Percentiles rank a stretch among this genome's conserved stretches.
Conservation (phyloP, 2,797 vertebrate species). For the Diglossa cyanea region DNA sequence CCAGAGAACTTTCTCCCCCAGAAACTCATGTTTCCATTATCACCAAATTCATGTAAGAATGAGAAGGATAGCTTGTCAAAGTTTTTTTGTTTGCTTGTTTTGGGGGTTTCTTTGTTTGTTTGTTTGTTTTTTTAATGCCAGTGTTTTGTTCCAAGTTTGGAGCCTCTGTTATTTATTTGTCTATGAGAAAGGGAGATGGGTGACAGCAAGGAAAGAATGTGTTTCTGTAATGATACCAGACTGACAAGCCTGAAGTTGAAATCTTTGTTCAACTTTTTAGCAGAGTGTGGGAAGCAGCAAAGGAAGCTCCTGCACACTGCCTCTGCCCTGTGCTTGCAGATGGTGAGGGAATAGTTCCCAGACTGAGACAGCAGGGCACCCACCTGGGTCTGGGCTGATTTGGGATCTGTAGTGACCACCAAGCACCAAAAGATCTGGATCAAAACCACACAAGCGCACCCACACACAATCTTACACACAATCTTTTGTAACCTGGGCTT, state of each 20-base stretch:
- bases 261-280: neutral
- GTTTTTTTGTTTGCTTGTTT: neutral
- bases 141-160: slow-evolving; percentile 17
- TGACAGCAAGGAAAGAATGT: neutral
- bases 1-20: neutral
- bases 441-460: neutral
- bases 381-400: neutral
- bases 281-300: neutral
- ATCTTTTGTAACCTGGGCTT: neutral
- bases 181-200: neutral
- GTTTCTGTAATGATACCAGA: neutral
- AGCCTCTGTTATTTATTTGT: slow-evolving; percentile 4
- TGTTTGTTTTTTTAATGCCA: neutral
- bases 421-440: neutral
- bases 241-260: neutral
- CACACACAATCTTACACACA: neutral
- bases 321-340: neutral
- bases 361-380: neutral
- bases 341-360: neutral
- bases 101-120: neutral
- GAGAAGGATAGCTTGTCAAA: neutral
- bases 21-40: neutral
- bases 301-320: neutral
- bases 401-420: neutral
- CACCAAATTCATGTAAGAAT: neutral